These are phyloP conservation scores for Lordiphosa fenestrarum DNA, from an alignment of 2,888 invertebrate species.

Conservation along the genomic window DNA sequence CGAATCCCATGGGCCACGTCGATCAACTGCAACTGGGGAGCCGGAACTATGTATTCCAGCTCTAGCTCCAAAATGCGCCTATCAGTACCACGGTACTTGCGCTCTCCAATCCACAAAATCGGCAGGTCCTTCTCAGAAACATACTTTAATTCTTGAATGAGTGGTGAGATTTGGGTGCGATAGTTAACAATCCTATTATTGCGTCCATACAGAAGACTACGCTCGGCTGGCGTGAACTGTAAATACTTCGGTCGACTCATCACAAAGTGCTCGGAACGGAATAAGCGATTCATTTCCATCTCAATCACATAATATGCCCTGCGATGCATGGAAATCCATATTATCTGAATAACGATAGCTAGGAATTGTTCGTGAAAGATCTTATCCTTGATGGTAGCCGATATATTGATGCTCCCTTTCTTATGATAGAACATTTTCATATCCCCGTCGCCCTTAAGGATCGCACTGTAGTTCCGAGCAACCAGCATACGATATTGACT, in stretches of 20 bases:
- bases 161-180: constrained; percentile 75
- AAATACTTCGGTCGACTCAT: constrained; percentile 53
- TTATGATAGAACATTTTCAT: constrained; percentile 75
- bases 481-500: constrained; percentile 76
- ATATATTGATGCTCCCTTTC: constrained; percentile 66
- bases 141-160: constrained; percentile 73
- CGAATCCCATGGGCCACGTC: constrained; percentile 77
- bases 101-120: constrained; percentile 77
- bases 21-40: constrained; percentile 71
- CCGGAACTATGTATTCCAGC: constrained; percentile 76
- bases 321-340: constrained; percentile 78
- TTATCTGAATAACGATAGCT: constrained; percentile 71
- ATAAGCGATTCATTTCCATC: constrained; percentile 77
- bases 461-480: constrained; percentile 77
- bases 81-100: constrained; percentile 78
- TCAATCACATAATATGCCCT: constrained; percentile 75
- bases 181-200: constrained; percentile 74
- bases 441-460: constrained; percentile 71
- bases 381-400: constrained; percentile 66
- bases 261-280: constrained; percentile 78
- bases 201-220: constrained; percentile 72
- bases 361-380: constrained; percentile 75
- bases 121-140: constrained; percentile 67
- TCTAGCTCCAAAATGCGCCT: constrained; percentile 73
- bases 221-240: constrained; percentile 62